These are phyloP conservation scores for Heliconius ismenius DNA, from an alignment of 2,888 invertebrate genomes.

Conservation along the genomic window DNA sequence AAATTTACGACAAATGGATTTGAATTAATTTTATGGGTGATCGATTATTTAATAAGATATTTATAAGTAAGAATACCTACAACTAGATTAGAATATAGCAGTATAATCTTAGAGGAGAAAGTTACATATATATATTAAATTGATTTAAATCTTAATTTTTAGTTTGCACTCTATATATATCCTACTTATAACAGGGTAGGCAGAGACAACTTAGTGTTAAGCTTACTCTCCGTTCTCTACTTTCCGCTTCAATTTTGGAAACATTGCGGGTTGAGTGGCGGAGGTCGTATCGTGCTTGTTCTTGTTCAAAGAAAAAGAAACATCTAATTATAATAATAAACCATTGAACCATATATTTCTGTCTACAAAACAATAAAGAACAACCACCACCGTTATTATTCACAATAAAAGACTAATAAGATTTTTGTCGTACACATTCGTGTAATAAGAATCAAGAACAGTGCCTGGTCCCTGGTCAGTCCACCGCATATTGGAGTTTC, in stretches of 20 bases:
- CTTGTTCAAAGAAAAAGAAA: no score
- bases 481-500: constrained; percentile 51
- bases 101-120: no score
- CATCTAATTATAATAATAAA: neutral
- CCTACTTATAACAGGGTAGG: no score
- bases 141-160: no score
- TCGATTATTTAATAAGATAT: constrained; percentile 7
- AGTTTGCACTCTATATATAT: no score
- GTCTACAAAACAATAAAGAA: constrained; percentile 2
- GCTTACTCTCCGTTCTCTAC: no score
- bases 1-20: constrained; percentile 9
- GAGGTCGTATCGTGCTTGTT: no score
- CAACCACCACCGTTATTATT: neutral
- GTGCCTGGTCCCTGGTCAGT: constrained; percentile 50
- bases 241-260: no score
- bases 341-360: neutral
- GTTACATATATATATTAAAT: no score
- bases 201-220: no score
- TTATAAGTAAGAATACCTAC: neutral
- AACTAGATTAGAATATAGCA: no score
- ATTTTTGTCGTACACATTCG: constrained; percentile 19
- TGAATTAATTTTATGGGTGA: constrained; percentile 2
- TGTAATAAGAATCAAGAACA: constrained; percentile 65
- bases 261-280: no score
- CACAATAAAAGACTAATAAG: constrained; percentile 46